A percentile compares a stretch with the other conserved stretches of the same genome.
Evolutionary conservation across 2,113 vertebrate genomes (phyloP).

Genomic region (Indri indri): DNA sequence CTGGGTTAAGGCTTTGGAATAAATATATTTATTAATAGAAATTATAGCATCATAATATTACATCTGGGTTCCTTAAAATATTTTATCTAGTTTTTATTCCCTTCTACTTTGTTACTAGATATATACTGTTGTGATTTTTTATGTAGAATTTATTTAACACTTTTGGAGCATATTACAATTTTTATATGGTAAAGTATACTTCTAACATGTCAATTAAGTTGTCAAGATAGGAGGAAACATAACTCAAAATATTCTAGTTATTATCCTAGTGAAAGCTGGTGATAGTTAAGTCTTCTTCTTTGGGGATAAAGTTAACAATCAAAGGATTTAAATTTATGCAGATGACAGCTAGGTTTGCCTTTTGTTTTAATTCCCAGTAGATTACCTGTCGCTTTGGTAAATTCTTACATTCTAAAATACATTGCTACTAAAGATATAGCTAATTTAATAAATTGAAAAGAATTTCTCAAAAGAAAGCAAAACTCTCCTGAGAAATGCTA

Average conservation of each 20-base stretch:
- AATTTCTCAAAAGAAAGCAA: slow-evolving; percentile 57
- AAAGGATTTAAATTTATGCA: slow-evolving; percentile 53
- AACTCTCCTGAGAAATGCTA: slow-evolving; percentile 36
- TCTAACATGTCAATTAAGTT: slow-evolving; percentile 52
- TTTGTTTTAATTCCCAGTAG: slow-evolving; percentile 57
- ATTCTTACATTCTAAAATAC: slow-evolving; percentile 55
- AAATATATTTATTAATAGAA: not conserved
- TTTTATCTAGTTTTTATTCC: slow-evolving; percentile 47
- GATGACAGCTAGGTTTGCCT: slow-evolving; percentile 35
- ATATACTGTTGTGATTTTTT: not conserved
- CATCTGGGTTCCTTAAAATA: slow-evolving; percentile 18
- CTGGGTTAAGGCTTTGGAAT: slow-evolving; percentile 19
- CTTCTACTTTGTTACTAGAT: not conserved
- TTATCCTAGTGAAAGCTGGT: slow-evolving; percentile 41
- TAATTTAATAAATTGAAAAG: slow-evolving; percentile 59
- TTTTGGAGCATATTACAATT: slow-evolving; percentile 1
- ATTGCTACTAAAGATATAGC: slow-evolving; percentile 32
- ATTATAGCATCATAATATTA: not conserved
- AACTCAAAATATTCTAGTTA: slow-evolving; percentile 37
- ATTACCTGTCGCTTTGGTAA: slow-evolving; percentile 57
- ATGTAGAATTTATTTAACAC: slow-evolving; percentile 3
- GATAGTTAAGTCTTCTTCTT: slow-evolving; percentile 50
- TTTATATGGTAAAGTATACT: slow-evolving; percentile 38
- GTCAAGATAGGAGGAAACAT: not conserved
- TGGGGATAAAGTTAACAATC: slow-evolving; percentile 41